phyloP scores from a whole-genome alignment of 2,113 vertebrate species.

The Colistium nudipinnis region DNA sequence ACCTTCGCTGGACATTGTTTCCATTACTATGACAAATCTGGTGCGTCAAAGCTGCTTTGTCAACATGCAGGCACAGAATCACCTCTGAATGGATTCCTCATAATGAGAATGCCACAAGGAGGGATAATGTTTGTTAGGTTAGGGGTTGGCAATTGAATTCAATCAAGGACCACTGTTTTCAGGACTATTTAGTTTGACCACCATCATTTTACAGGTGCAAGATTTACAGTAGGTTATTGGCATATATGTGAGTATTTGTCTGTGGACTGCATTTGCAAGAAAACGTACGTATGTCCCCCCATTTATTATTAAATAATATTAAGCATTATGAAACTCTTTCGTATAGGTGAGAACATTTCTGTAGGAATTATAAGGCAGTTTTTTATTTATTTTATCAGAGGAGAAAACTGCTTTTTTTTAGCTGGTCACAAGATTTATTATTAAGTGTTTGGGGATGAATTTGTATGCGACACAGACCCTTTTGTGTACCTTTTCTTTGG shows the following conservation, averaged over 20 bases:
- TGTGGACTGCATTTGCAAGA: not conserved
- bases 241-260: conserved; percentile 20
- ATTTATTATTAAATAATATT: no score
- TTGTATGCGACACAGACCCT: no score
- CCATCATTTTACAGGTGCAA: not conserved
- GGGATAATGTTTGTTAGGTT: conserved; percentile 41
- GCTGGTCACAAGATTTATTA: no score
- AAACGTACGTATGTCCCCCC: not conserved
- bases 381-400: no score
- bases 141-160: conserved; percentile 39
- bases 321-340: no score
- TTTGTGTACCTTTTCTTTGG: not conserved
- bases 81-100: conserved; percentile 54
- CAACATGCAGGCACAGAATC: conserved; percentile 65
- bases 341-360: no score
- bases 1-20: conserved; percentile 73
- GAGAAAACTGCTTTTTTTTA: no score
- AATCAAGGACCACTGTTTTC: conserved; percentile 28
- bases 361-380: no score
- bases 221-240: no score
- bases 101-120: conserved; percentile 63
- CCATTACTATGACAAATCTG: conserved; percentile 81
- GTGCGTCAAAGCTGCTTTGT: conserved; percentile 59
- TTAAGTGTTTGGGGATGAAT: not conserved
- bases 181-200: not conserved